These are phyloP conservation scores for Agriopis marginaria DNA, from an alignment of 2,888 invertebrate species.

Conservation along the genomic window DNA sequence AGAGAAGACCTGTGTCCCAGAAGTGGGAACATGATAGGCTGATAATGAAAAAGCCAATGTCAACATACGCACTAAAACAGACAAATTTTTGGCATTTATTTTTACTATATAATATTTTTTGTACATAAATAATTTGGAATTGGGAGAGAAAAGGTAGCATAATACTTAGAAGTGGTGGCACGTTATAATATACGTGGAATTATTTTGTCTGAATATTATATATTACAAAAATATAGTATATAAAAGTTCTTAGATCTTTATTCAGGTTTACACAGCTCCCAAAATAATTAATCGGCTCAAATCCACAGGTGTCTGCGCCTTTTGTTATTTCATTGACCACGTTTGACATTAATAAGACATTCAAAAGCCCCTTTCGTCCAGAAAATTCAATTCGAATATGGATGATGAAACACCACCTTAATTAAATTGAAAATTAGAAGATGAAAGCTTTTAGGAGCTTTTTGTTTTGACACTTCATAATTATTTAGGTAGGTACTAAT, in stretches of 20 bases:
- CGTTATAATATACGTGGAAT: too few relatives aligned
- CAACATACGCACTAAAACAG: too few relatives aligned
- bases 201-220: too few relatives aligned
- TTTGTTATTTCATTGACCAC: slow-evolving; percentile 40
- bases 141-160: too few relatives aligned
- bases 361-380: slow-evolving; percentile 43
- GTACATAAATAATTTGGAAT: too few relatives aligned
- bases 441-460: slow-evolving; percentile 55
- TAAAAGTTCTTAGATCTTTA: slow-evolving; percentile 32
- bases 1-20: too few relatives aligned
- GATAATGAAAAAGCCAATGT: too few relatives aligned
- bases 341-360: slow-evolving; percentile 51
- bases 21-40: too few relatives aligned
- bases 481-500: slow-evolving; percentile 49
- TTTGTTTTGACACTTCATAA: slow-evolving; percentile 59
- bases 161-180: too few relatives aligned
- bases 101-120: too few relatives aligned
- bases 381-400: slow-evolving; percentile 46
- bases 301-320: slow-evolving; percentile 26
- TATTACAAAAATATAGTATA: background rate
- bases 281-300: slow-evolving; percentile 28
- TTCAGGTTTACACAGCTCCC: slow-evolving; percentile 29
- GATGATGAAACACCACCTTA: slow-evolving; percentile 50
- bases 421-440: slow-evolving; percentile 57
- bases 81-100: too few relatives aligned